Conservation (phyloP, 2,797 vertebrate species). For the Manis javanica region DNA sequence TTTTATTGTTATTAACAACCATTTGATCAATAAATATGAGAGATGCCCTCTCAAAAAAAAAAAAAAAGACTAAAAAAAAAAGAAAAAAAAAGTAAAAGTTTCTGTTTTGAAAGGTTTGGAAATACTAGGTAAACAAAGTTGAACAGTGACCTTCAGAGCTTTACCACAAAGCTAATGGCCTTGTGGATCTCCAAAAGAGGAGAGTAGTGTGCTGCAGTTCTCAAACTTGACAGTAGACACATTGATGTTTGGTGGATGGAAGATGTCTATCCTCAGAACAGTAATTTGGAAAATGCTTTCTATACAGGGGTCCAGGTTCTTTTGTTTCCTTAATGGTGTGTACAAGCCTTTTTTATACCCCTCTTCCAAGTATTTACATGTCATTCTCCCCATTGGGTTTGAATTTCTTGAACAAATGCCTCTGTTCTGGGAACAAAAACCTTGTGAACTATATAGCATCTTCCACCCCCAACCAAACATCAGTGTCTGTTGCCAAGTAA, state of each 20-base stretch:
- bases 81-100: conserved; percentile 26
- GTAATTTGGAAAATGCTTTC: background rate
- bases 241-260: background rate
- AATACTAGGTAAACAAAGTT: background rate
- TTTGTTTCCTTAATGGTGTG: background rate
- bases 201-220: background rate
- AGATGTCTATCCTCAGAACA: background rate
- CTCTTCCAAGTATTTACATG: background rate
- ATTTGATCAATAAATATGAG: no score
- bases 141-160: background rate
- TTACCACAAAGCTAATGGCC: no score
- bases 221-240: background rate
- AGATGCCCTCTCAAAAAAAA: no score
- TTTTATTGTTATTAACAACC: no score
- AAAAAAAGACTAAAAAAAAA: no score
- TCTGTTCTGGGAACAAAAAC: no score
- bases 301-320: background rate
- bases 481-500: no score
- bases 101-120: conserved; percentile 1
- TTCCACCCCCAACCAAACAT: no score
- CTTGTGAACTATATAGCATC: no score
- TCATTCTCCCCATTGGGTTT: conserved; percentile 32
- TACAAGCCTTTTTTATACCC: background rate
- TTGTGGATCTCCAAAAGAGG: background rate
- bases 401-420: background rate